Evolutionary conservation across 1,140 invertebrate species (phyloP).

Genomic region (Aphelinus certus): DNA sequence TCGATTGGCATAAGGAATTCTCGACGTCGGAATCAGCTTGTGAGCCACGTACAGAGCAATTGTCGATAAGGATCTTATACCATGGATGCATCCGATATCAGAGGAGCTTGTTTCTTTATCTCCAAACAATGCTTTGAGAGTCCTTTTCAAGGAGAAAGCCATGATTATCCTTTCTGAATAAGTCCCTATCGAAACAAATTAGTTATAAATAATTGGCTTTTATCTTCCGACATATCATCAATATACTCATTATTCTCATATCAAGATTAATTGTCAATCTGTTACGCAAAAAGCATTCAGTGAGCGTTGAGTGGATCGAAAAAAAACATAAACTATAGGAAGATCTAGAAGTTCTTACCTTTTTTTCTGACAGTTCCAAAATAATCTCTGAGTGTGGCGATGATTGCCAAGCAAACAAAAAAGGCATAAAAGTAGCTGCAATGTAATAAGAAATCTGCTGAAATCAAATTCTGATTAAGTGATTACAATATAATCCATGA

Average conservation of each 20-base stretch:
- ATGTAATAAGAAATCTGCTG: neutral
- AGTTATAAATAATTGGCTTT: constrained; percentile 22
- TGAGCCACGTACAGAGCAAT: constrained; percentile 71
- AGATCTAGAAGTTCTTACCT: constrained; percentile 43
- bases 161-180: constrained; percentile 64
- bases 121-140: constrained; percentile 53
- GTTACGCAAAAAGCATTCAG: too few species aligned
- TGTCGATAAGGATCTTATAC: constrained; percentile 69
- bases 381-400: constrained; percentile 60
- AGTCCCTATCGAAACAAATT: constrained; percentile 51
- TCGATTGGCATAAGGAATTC: constrained; percentile 72
- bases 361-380: constrained; percentile 51
- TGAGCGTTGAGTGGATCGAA: too few species aligned
- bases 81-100: constrained; percentile 72
- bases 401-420: constrained; percentile 55
- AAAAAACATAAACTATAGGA: neutral
- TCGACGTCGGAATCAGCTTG: constrained; percentile 70
- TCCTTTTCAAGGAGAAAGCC: constrained; percentile 68
- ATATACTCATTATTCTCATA: neutral
- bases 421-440: constrained; percentile 62
- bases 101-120: constrained; percentile 50
- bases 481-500: too few species aligned
- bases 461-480: too few species aligned
- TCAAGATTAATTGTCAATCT: too few species aligned
- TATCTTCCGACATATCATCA: neutral